Evolutionary conservation across 2,113 vertebrate genomes (phyloP), one percentile per base, ranked within the genome.

Genomic region (Serinus canaria): DNA sequence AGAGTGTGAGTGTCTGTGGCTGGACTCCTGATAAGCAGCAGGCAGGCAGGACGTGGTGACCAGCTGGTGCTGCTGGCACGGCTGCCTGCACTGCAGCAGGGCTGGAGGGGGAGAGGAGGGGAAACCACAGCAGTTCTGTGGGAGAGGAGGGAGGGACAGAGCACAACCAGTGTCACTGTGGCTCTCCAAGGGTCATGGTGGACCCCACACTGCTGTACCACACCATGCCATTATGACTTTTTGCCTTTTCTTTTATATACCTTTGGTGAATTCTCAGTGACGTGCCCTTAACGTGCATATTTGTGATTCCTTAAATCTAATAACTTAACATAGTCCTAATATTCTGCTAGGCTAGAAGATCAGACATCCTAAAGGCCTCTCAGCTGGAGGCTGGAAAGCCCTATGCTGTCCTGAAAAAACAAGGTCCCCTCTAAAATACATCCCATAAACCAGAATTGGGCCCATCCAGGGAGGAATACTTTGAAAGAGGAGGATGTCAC

Each of bases 41-140:
- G 80, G 19, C 88, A 90, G 83, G 83, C 70, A 68, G 91, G 85
- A 73, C 7, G 11, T 62, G 91, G 94, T 69, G 30, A 59, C 63
- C 89, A 91, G 95, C 91, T 94, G 95, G 78, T 81, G 95, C 86
- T 82, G 93, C 87, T 89, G 96, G 96, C 95, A 93, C 10, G 12
- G 12, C 75, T 37, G 77, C 59, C 68, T 2, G 79, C 60, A 7
- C 3, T 46, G 93, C 93, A 86, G 93, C 68, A 6, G 56, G 78
- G 70, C 69, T 25, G 64, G 92, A 33, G n/a, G 3, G 5, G 62
- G 76, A 7, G 37, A 3, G 67, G 37, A 56, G 79, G 33, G 17
- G 27, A 20, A 39, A 8, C 4, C 7, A n/a, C 18, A 78, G 67
- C 19, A 4, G 0, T 1, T 11, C 19, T 2, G 1, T 2, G 19